These are phyloP conservation scores for Alloplasta piceator DNA, from an alignment of 2,888 invertebrate species.

Conservation along the genomic window DNA sequence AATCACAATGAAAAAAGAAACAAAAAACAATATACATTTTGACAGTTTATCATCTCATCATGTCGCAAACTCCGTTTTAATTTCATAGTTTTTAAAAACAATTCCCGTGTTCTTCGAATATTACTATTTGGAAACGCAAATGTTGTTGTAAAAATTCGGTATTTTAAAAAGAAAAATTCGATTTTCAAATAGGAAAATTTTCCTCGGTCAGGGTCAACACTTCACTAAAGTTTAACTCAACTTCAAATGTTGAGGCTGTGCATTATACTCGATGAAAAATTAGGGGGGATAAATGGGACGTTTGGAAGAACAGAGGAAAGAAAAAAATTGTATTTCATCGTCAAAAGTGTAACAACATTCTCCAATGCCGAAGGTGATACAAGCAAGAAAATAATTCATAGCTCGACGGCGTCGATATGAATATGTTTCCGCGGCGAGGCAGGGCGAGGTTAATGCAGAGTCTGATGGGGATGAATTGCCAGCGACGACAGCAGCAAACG, in stretches of 20 bases:
- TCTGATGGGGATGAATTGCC: neutral
- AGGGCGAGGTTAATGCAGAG: neutral
- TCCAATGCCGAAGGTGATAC: neutral
- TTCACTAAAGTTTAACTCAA: neutral
- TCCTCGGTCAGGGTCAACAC: neutral
- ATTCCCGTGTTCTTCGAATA: too few species aligned
- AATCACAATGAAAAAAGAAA: too few species aligned
- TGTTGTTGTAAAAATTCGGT: too few species aligned
- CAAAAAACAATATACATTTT: too few species aligned
- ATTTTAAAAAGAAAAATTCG: too few species aligned
- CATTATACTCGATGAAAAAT: too few species aligned
- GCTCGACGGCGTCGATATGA: conserved; percentile 27
- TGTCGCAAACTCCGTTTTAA: too few species aligned
- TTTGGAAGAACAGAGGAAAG: neutral
- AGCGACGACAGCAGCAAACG: conserved; percentile 22
- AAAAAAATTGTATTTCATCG: conserved; percentile 2
- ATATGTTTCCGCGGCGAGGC: neutral
- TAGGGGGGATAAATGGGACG: too few species aligned
- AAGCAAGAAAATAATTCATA: conserved; percentile 31
- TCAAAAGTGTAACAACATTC: too few species aligned
- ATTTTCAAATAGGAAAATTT: neutral
- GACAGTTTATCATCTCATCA: too few species aligned
- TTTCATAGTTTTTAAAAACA: too few species aligned
- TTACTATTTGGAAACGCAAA: too few species aligned
- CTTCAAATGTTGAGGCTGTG: neutral